A percentile compares a stretch with the other conserved stretches of the same genome.
Evolutionary conservation across 2,113 vertebrate genomes (phyloP).

Genomic region (Phrynosoma blainvillii): DNA sequence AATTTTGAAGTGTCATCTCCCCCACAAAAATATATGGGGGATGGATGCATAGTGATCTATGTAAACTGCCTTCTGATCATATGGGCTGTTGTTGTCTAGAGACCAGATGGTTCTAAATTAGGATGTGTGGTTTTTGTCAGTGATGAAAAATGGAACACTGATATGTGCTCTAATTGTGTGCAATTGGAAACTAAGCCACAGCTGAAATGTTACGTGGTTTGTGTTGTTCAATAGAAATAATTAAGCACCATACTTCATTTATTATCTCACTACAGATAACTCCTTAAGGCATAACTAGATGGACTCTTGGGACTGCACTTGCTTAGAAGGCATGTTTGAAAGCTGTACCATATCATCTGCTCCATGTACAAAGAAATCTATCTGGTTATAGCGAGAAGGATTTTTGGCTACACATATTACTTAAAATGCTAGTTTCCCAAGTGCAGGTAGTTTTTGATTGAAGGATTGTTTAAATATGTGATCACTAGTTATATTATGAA

Average conservation of each 20-base stretch:
- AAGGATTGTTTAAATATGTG: no score
- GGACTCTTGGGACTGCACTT: background rate
- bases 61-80: slow-evolving; percentile 50
- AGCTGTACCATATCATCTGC: background rate
- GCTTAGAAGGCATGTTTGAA: background rate
- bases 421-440: no score
- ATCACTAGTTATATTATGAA: background rate
- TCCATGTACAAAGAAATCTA: background rate
- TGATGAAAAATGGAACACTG: slow-evolving; percentile 58
- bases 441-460: background rate
- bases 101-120: slow-evolving; percentile 73
- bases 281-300: background rate
- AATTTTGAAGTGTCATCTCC: slow-evolving; percentile 4
- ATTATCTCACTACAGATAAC: background rate
- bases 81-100: slow-evolving; percentile 49
- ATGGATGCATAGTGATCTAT: slow-evolving; percentile 41
- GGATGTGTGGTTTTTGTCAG: slow-evolving; percentile 58
- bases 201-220: slow-evolving; percentile 49
- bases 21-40: background rate
- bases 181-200: slow-evolving; percentile 43
- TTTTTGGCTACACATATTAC: background rate
- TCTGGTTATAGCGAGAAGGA: background rate
- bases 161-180: slow-evolving; percentile 45
- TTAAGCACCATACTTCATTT: background rate
- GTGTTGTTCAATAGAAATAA: slow-evolving; percentile 36